A percentile compares a stretch with the other conserved stretches of the same genome.
phyloP scores from a whole-genome alignment of 2,888 invertebrate species.

The Peribatodes rhomboidaria region DNA sequence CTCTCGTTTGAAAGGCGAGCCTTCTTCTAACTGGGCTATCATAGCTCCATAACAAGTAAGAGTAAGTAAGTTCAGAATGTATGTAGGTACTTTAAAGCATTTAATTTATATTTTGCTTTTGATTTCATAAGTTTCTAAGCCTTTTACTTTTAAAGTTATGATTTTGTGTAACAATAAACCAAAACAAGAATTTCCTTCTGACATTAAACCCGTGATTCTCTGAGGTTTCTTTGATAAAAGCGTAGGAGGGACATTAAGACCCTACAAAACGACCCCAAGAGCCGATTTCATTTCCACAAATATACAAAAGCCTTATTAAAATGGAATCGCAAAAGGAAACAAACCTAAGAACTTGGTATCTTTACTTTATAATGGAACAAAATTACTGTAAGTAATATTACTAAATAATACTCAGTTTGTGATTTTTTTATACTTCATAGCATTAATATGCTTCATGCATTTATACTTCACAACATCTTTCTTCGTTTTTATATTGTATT shows the following conservation, averaged over 20 bases:
- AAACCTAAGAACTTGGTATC: constrained; percentile 16
- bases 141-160: background rate
- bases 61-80: too few species aligned
- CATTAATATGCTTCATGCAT: too few species aligned
- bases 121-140: too few species aligned
- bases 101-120: too few species aligned
- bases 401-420: too few species aligned
- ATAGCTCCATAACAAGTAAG: too few species aligned
- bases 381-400: background rate
- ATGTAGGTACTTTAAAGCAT: too few species aligned
- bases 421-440: too few species aligned
- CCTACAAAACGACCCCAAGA: constrained; percentile 30
- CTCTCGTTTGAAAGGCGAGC: too few species aligned
- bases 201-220: constrained; percentile 2
- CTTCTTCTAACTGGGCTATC: too few species aligned
- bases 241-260: constrained; percentile 34
- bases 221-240: constrained; percentile 10
- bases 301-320: constrained; percentile 37
- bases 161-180: background rate
- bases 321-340: constrained; percentile 31
- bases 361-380: background rate
- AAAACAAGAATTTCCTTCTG: constrained; percentile 8
- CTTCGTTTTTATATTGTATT: too few species aligned
- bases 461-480: too few species aligned
- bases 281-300: constrained; percentile 35